Conservation (phyloP, 2,888 invertebrate genomes). For the Adela reaumurella region DNA sequence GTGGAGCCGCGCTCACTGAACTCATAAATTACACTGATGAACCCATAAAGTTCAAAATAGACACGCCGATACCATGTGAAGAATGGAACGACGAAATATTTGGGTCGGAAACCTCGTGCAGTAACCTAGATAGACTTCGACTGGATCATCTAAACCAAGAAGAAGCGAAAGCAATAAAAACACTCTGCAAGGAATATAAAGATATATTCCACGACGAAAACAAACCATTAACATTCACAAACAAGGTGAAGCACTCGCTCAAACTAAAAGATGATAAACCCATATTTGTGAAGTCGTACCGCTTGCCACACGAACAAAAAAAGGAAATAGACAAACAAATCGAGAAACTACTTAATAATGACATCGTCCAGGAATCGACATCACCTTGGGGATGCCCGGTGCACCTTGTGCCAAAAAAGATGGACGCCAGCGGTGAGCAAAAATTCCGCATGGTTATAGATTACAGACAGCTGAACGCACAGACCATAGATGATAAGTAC, state of each 20-base stretch:
- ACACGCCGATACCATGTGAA: too few relatives aligned
- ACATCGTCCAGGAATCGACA: constrained; percentile 15
- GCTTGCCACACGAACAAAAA: constrained; percentile 10
- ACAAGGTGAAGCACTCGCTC: constrained; percentile 13
- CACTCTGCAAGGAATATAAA: background rate
- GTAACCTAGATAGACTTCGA: background rate
- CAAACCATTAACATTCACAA: constrained; percentile 10
- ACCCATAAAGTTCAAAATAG: too few relatives aligned
- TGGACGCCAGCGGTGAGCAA: constrained; percentile 11
- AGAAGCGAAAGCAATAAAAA: background rate
- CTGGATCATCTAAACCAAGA: background rate
- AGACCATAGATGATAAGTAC: constrained; percentile 15
- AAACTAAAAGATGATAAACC: constrained; percentile 7
- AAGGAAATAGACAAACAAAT: constrained; percentile 3
- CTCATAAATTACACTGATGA: too few relatives aligned
- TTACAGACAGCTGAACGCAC: constrained; percentile 12
- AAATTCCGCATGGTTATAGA: constrained; percentile 16
- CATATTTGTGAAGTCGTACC: constrained; percentile 5
- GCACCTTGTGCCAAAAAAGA: constrained; percentile 18
- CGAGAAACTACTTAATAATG: background rate
- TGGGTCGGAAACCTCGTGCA: too few relatives aligned
- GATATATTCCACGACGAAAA: constrained; percentile 10
- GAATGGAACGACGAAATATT: too few relatives aligned
- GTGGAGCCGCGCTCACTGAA: too few relatives aligned
- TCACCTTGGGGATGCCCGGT: constrained; percentile 16